Evolutionary conservation across 2,888 invertebrate genomes (phyloP).

Genomic region (Diogma glabrata): DNA sequence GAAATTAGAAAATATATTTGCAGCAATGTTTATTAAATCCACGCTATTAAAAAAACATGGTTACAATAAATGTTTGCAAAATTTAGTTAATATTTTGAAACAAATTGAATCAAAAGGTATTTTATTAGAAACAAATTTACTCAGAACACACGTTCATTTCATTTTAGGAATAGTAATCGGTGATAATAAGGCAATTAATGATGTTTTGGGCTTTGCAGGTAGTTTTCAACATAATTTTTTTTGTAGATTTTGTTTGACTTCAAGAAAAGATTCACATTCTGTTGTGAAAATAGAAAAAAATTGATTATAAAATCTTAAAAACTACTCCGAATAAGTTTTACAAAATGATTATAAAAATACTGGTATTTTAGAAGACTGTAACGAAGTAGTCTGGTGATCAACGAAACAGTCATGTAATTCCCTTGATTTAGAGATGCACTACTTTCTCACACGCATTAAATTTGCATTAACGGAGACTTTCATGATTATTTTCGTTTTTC

Average conservation of each 20-base stretch:
- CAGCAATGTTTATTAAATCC: slow-evolving; percentile 15
- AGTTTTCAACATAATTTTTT: slow-evolving; percentile 17
- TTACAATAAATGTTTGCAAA: slow-evolving; percentile 13
- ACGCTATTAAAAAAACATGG: slow-evolving; percentile 14
- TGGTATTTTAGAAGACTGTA: slow-evolving; percentile 14
- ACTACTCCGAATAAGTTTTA: slow-evolving; percentile 9
- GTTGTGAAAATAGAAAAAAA: not conserved
- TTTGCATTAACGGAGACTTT: no score
- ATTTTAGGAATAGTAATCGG: slow-evolving; percentile 16
- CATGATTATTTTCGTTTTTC: no score
- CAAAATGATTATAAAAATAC: slow-evolving; percentile 14
- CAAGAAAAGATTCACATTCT: no score
- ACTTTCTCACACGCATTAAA: no score
- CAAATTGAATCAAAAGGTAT: slow-evolving; percentile 16
- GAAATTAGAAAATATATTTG: slow-evolving; percentile 15
- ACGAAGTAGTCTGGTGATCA: no score
- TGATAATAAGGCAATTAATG: not conserved
- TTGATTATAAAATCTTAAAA: not conserved
- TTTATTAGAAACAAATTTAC: no score
- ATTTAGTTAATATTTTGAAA: slow-evolving; percentile 14
- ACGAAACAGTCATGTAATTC: no score
- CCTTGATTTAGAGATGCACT: no score
- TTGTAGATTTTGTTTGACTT: slow-evolving; percentile 17
- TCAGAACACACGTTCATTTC: slow-evolving; percentile 14
- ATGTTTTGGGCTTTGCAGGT: slow-evolving; percentile 14